phyloP scores from a whole-genome alignment of 2,888 invertebrate genomes.

The Tupiocoris notatus region DNA sequence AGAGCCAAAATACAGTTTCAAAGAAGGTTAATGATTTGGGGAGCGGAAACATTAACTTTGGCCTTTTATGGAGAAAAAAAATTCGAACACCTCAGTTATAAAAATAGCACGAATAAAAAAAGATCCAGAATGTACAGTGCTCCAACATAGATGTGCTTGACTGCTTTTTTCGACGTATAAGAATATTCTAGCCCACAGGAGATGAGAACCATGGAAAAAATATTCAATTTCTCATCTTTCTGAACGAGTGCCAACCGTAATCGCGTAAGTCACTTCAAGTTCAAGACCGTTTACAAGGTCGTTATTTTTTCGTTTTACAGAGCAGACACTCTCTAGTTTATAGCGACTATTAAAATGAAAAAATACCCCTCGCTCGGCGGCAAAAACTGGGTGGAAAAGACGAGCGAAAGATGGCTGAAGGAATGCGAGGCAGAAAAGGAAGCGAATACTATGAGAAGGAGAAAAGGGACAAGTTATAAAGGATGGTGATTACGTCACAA shows the following conservation, averaged over 20 bases:
- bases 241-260: not conserved
- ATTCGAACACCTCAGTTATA: too few species aligned
- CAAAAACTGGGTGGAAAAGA: not conserved
- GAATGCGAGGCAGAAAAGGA: not conserved
- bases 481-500: conserved; percentile 44
- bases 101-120: too few species aligned
- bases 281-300: conserved; percentile 38
- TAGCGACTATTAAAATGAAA: conserved; percentile 42
- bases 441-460: conserved; percentile 13
- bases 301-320: conserved; percentile 39
- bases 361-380: not conserved
- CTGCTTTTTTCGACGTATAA: too few species aligned
- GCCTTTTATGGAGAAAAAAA: too few species aligned
- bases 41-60: too few species aligned
- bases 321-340: conserved; percentile 24
- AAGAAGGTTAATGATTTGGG: too few species aligned
- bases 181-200: too few species aligned
- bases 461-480: conserved; percentile 38
- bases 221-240: not conserved
- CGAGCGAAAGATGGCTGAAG: not conserved
- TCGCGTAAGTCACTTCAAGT: not conserved
- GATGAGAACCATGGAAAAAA: not conserved
- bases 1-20: too few species aligned
- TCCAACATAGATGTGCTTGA: too few species aligned
- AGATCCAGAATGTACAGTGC: too few species aligned